A percentile compares a stretch with the other conserved stretches of the same genome.
phyloP scores from a whole-genome alignment of 2,888 invertebrate species.

The Ariolimax columbianus region DNA sequence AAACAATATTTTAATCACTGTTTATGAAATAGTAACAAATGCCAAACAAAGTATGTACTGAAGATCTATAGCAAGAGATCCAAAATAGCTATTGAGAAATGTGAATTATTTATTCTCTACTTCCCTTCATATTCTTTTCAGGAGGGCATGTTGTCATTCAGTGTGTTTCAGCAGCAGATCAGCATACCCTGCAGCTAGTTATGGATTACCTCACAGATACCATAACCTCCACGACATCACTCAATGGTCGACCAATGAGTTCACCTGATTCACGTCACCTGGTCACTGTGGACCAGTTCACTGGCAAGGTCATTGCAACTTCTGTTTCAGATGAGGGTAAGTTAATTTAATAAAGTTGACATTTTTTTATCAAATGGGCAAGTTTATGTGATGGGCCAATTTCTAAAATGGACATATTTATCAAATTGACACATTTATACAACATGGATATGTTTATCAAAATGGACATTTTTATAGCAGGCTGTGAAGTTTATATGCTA shows the following conservation, averaged over 20 bases:
- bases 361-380: too few species aligned
- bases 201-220: constrained; percentile 86
- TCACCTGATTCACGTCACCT: constrained; percentile 86
- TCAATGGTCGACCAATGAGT: constrained; percentile 81
- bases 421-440: background rate
- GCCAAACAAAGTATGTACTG: background rate
- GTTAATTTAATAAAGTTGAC: background rate
- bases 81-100: background rate
- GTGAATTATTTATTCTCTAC: background rate
- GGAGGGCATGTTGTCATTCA: constrained; percentile 86
- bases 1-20: background rate
- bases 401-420: background rate
- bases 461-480: background rate
- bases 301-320: constrained; percentile 83
- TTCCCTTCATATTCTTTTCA: constrained; percentile 68
- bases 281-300: constrained; percentile 83
- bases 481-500: too few species aligned
- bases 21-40: background rate
- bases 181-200: constrained; percentile 82
- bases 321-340: constrained; percentile 83
- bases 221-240: constrained; percentile 63
- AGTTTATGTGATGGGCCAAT: too few species aligned
- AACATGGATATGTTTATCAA: background rate
- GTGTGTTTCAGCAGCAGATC: constrained; percentile 81
- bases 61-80: background rate